These are phyloP conservation scores for Temnothorax unifasciatus DNA, from an alignment of 2,888 invertebrate genomes.

Conservation along the genomic window DNA sequence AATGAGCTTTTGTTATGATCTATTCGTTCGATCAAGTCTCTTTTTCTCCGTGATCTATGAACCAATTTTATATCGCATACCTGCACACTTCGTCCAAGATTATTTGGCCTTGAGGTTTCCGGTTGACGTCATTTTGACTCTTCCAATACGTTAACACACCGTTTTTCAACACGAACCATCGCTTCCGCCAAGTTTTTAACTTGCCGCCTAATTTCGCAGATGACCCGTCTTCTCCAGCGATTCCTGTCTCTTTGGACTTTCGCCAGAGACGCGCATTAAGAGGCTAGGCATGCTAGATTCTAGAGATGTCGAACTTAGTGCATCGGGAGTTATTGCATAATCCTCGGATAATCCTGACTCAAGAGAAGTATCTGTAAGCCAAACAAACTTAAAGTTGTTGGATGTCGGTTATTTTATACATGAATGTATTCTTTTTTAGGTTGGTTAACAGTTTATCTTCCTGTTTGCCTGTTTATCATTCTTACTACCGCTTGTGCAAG, in stretches of 20 bases:
- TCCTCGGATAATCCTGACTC: slow-evolving; percentile 98
- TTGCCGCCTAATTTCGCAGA: slow-evolving; percentile 97
- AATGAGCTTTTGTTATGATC: neutral
- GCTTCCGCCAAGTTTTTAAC: slow-evolving; percentile 97
- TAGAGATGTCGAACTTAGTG: slow-evolving; percentile 93
- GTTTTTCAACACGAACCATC: slow-evolving; percentile 98
- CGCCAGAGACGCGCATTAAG: slow-evolving; percentile 88
- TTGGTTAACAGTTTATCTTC: neutral
- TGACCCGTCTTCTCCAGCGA: slow-evolving; percentile 96
- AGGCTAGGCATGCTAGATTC: slow-evolving; percentile 92
- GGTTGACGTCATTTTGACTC: slow-evolving; percentile 94
- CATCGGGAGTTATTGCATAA: slow-evolving; percentile 98
- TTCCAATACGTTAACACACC: slow-evolving; percentile 98
- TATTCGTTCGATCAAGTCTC: neutral
- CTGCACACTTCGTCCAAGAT: slow-evolving; percentile 94
- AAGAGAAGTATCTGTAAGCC: slow-evolving; percentile 93
- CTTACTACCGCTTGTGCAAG: neutral
- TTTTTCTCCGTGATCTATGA: neutral
- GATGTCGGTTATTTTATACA: neutral
- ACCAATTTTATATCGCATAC: slow-evolving; percentile 60
- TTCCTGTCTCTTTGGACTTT: slow-evolving; percentile 89
- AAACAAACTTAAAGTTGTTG: slow-evolving; percentile 56
- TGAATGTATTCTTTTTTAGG: neutral
- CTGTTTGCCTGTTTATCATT: neutral
- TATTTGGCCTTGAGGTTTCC: slow-evolving; percentile 97